Base-by-base conservation (phyloP, 2,888 invertebrate species). In the Orthosia incerta region DNA sequence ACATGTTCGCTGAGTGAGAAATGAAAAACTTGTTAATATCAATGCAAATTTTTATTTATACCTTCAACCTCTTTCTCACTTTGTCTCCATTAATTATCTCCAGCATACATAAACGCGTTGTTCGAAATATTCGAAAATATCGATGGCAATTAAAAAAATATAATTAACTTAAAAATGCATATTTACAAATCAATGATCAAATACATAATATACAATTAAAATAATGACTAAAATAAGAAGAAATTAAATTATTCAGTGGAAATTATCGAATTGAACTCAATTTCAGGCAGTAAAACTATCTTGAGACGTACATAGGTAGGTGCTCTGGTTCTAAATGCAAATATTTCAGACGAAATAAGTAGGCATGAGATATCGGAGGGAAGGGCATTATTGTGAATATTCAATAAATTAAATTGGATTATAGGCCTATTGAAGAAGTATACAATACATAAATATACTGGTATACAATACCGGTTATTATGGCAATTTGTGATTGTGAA, bases 121-220 rank as follows among this genome's bases (percentile, higher is more conserved):
- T 86, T 86, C 86, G 86, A 87, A 93, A 91, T 94, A 94, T 92
- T 92, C 91, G 91, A 93, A 92, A 93, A 93, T 92, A 94, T 91
- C 91, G 92, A 95, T 96, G 96, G 96, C 96, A 96, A 94, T 94
- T 91, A 93, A 94, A 93, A 93, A 92, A 93, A 92, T 93, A 91
- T 86, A 93, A 93, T 94, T 95, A 95, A 95, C 93, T 95, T 95
- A 95, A 93, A 88, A 93, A 92, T 91, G 91, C 93, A 93, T 96
- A 96, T 96, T 96, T 96, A 96, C 96, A 96, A 95, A 95, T 95
- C 91, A 94, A 91, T 93, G 91, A 92, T 91, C 92, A 91, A 93
- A 95, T 94, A 95, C 90, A 96, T 93, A 95, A 94, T 94, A 95
- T 94, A 95, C 95, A 96, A 93, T 94, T 95, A 96, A 92, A 95